Conservation (phyloP, 2,888 invertebrate species). For the Thereva unica region DNA sequence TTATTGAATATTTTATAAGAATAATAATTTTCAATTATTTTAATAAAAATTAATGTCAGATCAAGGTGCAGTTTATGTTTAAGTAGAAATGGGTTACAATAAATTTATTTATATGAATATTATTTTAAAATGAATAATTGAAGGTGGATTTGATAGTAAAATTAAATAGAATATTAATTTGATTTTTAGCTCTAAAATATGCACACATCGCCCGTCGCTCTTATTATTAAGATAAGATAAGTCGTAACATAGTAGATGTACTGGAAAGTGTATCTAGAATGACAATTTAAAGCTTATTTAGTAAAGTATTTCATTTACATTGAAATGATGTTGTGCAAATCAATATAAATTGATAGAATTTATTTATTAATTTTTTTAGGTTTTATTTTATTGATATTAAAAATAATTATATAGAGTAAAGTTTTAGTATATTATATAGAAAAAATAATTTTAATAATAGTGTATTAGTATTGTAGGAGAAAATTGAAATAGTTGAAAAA, state of each 20-base stretch:
- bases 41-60: slow-evolving; percentile 64
- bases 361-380: slow-evolving; percentile 50
- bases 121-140: slow-evolving; percentile 61
- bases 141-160: slow-evolving; percentile 73
- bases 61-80: slow-evolving; percentile 72
- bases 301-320: slow-evolving; percentile 69
- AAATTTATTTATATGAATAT: slow-evolving; percentile 58
- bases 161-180: slow-evolving; percentile 60
- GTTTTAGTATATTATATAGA: slow-evolving; percentile 60
- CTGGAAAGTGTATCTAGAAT: slow-evolving; percentile 74
- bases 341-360: slow-evolving; percentile 53
- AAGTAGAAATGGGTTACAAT: slow-evolving; percentile 72
- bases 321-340: slow-evolving; percentile 62
- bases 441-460: slow-evolving; percentile 63
- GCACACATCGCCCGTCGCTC: slow-evolving; percentile 82
- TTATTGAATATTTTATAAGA: slow-evolving; percentile 58
- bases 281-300: slow-evolving; percentile 66
- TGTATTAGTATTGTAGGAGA: slow-evolving; percentile 63
- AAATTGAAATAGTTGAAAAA: slow-evolving; percentile 62
- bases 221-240: slow-evolving; percentile 70
- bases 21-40: slow-evolving; percentile 60
- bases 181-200: slow-evolving; percentile 68
- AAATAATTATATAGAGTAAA: slow-evolving; percentile 57
- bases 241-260: slow-evolving; percentile 82
- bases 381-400: slow-evolving; percentile 50